Evolutionary conservation across 2,797 vertebrate species (phyloP).

Genomic region (Squalus acanthias): DNA sequence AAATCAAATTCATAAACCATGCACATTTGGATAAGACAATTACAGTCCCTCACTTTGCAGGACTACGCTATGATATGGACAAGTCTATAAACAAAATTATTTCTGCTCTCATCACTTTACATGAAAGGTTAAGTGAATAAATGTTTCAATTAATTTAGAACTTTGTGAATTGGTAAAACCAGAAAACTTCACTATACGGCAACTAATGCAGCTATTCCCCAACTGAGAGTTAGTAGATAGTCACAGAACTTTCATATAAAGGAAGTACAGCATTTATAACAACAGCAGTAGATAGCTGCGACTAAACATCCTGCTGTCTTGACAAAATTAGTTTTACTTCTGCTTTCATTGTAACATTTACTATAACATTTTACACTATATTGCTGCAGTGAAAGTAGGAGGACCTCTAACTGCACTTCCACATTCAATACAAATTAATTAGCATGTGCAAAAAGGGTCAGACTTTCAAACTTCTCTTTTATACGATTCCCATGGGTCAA

Average conservation of each 20-base stretch:
- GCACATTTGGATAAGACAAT: not conserved
- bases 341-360: not conserved
- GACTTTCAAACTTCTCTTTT: too few species aligned
- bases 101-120: not conserved
- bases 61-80: not conserved
- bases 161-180: not conserved
- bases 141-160: not conserved
- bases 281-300: not conserved
- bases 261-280: not conserved
- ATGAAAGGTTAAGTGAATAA: not conserved
- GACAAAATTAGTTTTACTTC: not conserved
- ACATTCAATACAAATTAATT: not conserved
- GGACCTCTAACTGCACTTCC: not conserved
- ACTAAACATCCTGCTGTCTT: not conserved
- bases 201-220: not conserved
- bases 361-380: not conserved
- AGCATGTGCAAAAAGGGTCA: not conserved
- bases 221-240: not conserved
- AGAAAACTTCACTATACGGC: not conserved
- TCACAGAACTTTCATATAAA: not conserved
- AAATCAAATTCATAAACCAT: not conserved
- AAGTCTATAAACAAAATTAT: not conserved
- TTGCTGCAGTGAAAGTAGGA: not conserved
- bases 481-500: too few species aligned
- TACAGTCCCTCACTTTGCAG: not conserved